These are phyloP conservation scores for Calliopsis andreniformis DNA, from an alignment of 1,140 invertebrate species.

Conservation along the genomic window DNA sequence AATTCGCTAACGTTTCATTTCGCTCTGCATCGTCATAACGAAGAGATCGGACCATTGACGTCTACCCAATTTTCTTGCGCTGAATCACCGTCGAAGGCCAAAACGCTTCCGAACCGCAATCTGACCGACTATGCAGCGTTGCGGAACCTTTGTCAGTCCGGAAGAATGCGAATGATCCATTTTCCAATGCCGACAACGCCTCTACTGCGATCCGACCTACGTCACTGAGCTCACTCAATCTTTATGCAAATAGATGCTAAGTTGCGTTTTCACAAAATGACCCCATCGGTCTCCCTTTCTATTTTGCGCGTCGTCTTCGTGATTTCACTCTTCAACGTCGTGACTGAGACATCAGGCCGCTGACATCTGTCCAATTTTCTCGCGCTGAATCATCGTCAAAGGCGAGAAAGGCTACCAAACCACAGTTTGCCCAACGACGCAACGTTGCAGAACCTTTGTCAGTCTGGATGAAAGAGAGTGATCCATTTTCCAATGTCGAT, in stretches of 20 bases:
- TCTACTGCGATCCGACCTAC: no score
- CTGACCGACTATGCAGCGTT: neutral
- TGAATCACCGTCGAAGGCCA: neutral
- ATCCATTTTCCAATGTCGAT: neutral
- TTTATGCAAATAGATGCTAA: no score
- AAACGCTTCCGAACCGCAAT: no score
- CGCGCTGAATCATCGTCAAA: neutral
- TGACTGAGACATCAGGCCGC: no score
- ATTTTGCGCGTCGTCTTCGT: no score
- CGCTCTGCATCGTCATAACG: neutral
- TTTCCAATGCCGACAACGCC: no score
- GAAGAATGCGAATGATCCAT: constrained; percentile 4
- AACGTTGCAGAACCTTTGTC: constrained; percentile 18
- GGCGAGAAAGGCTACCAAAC: neutral
- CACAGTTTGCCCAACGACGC: neutral
- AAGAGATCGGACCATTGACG: neutral
- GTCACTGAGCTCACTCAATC: no score
- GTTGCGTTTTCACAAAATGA: no score
- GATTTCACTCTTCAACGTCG: no score
- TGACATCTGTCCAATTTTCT: no score
- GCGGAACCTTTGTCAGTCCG: constrained; percentile 11
- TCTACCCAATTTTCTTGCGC: neutral
- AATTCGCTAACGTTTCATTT: no score
- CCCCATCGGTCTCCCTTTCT: no score
- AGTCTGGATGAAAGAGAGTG: neutral